Evolutionary conservation across 2,888 invertebrate species (phyloP).

Genomic region (Pecten maximus): DNA sequence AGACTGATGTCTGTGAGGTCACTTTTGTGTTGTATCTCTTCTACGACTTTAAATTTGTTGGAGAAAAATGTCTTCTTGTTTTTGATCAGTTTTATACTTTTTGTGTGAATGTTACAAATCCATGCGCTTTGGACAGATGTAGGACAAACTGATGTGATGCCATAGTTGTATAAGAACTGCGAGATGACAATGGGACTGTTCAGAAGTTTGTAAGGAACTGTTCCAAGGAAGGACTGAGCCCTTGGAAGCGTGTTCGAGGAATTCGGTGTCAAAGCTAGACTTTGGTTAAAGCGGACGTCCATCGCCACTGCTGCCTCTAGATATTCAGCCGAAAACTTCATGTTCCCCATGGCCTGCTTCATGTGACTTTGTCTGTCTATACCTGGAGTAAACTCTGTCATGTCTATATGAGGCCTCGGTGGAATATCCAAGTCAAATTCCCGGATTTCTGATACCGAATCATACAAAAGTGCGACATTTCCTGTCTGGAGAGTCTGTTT

Average conservation of each 20-base stretch:
- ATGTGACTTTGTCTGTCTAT: background rate
- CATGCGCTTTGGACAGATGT: background rate
- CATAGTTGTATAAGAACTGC: background rate
- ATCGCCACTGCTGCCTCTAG: background rate
- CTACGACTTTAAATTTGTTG: background rate
- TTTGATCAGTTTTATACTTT: background rate
- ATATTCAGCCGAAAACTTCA: background rate
- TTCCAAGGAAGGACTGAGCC: no score
- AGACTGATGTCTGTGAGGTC: background rate
- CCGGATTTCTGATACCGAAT: no score
- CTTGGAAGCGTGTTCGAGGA: background rate
- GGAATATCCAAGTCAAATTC: background rate
- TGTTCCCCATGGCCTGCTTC: background rate
- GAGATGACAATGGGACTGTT: background rate
- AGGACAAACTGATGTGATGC: background rate
- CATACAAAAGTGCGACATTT: no score
- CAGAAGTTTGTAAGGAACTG: background rate
- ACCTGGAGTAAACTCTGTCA: background rate
- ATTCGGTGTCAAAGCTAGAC: background rate
- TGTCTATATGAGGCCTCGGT: background rate
- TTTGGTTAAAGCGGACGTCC: background rate
- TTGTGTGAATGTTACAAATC: background rate
- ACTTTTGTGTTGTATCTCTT: background rate
- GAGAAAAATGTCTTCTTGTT: background rate
- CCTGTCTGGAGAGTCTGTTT: no score